Evolutionary conservation across 2,113 vertebrate genomes (phyloP), one percentile per base, ranked within the genome.

Genomic region (Globicephala melas): DNA sequence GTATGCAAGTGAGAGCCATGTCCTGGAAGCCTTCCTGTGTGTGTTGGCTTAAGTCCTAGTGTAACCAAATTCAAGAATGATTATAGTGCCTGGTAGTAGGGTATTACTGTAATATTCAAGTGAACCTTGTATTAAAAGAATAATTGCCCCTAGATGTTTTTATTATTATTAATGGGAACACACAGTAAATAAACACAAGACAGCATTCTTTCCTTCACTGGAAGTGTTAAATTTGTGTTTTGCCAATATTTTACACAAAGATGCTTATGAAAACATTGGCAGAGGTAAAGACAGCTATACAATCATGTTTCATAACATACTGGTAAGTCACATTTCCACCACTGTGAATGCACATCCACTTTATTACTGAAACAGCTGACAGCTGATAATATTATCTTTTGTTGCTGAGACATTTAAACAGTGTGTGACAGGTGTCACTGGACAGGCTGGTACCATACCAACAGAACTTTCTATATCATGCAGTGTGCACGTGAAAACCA

Each of bases 381-480:
- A 31, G 31, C 73, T 92, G 96, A 95, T 92, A 95, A 89, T 23
- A 71, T 87, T 96, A 95, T 73, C 94, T 94, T 96, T 89, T 80
- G 80, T 94, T 89, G 90, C 91, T 50, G 83, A 89, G 95, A 73
- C 73, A 83, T 95, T 96, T 96, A 97, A 95, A 94, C 86, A 70
- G 68, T 47, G 20, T 90, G 58, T 88, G 82, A 91, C 33, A 86
- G 85, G 94, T 93, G 89, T 93, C 88, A 83, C 11, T 71, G 86
- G 87, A 76, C 20, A 9, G 74, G 58, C 50, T 95, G 93, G 74
- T 65, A 86, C 74, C 68, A 62, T 63, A 81, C 62, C 83, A 53
- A 58, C 53, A 95, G 82, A 65, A 62, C 38, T 70, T 86, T 71
- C 62, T 62, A n/a, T 38, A 70, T 15, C 95, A 89, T 2, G 47